A percentile compares a stretch with the other conserved stretches of the same genome.
Conservation (phyloP, 2,113 vertebrate species). For the Oryctolagus cuniculus region DNA sequence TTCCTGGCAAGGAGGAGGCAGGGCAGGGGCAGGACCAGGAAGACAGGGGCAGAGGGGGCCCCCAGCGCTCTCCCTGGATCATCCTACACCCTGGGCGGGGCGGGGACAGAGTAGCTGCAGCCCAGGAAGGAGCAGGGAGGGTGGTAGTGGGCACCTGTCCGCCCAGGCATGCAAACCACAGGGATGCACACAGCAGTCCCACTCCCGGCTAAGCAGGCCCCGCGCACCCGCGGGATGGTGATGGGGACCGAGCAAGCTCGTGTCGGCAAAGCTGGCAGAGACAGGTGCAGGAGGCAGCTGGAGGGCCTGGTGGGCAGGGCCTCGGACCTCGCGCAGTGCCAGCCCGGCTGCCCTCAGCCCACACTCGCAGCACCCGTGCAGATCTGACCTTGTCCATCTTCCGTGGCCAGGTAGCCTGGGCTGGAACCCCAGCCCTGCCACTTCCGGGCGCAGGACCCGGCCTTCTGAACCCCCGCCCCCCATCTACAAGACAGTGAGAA, state of each 20-base stretch:
- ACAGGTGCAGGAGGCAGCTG: accelerated
- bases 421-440: not conserved
- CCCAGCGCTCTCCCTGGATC: not conserved
- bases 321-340: accelerated
- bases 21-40: accelerated
- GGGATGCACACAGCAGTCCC: too few species aligned
- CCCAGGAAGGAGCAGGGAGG: accelerated
- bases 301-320: accelerated
- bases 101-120: not conserved
- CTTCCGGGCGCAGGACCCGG: not conserved
- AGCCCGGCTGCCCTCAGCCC: not conserved
- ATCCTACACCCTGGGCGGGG: not conserved
- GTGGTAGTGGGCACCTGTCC: not conserved
- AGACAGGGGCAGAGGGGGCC: not conserved
- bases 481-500: accelerated
- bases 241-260: accelerated
- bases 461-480: not conserved
- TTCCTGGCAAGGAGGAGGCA: not conserved
- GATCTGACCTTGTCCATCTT: not conserved
- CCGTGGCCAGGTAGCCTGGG: not conserved
- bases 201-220: not conserved
- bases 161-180: accelerated
- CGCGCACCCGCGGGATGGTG: accelerated
- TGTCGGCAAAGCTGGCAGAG: accelerated
- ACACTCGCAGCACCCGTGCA: accelerated